Base-by-base conservation (phyloP, 2,113 vertebrate species). In the Oxygymnocypris stewartii region DNA sequence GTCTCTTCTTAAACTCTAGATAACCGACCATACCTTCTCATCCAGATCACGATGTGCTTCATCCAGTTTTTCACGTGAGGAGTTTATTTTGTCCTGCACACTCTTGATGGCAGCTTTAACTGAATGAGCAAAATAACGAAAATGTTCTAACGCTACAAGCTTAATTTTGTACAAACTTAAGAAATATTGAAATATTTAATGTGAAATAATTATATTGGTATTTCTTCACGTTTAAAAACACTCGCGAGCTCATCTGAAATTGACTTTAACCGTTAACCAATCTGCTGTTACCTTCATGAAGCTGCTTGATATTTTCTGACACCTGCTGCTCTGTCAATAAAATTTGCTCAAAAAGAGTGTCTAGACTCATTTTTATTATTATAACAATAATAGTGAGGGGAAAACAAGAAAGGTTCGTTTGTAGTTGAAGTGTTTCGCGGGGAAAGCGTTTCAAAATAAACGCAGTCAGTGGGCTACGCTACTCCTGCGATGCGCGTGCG, bases 351-450 rank as follows among this genome's bases (percentile, higher is more conserved):
- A 96, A 96, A 14, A 97, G 81, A 2, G 93, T 84, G 1, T 97
- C 94, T 23, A 97, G 82, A 85, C 94, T 96, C 96, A 98, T 97
- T 1, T 49, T 82, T 63, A 61, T 16, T 12, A 40, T 42, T n/a
- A n/a, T n/a, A n/a, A n/a, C 8, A n/a, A 59, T 9, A n/a, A 61
- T n/a, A 61, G n/a, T 61, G 18, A n/a, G 12, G 20, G 20, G 8
- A 3, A n/a, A 57, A 59, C 7, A 3, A 8, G 8, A 63, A 37
- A 61, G 25, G 8, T 63, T 42, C 20, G 9, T 23, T 23, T 20
- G 18, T 23, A 71, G 0, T 11, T 20, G 23, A n/a, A n/a, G 10
- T 42, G 18, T 37, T 73, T 73, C 18, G 9, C 8, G 31, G 67
- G 3, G 4, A 71, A 42, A 23, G 37, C 37, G 18, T 23, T 73